Base-by-base conservation (phyloP, 2,797 vertebrate genomes). In the Salarias fasciatus region DNA sequence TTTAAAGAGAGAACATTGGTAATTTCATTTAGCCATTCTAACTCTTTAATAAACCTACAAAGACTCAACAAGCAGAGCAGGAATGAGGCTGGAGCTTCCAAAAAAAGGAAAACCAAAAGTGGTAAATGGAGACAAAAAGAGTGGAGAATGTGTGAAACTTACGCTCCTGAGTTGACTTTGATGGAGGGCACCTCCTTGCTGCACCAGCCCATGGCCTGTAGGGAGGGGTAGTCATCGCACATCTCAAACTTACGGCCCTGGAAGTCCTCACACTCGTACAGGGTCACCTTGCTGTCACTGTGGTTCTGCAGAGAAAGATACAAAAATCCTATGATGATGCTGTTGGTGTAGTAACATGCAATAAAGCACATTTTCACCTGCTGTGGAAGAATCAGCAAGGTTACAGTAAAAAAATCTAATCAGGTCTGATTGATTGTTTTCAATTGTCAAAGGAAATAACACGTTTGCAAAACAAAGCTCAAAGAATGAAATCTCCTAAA, bases 181-280 rank as follows among this genome's bases (percentile, higher is more conserved):
- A 99, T 93, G 44, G 96, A 98, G 43, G 95, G 94, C 60, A 98
- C 96, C 73, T 97, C 95, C 87, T 98, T 98, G 93, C 91, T 96
- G 89, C 94, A 93, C 97, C 97, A 99, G 67, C 96, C 96, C 96
- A 98, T 98, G 84, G 96, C 96, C 89, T 98, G 95, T 81, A 98
- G 92, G 2, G 97, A 98, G 58, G 96, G 96, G 85, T 96, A 98
- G 89, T 99, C 96, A 5, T 99, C 96, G 1, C 91, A 96, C 80
- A 99, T 91, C 90, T 99, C 97, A 69, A 96, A 97, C 85, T 95
- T 98, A 85, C 93, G 94, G 51, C 96, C 96, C 88, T 97, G 95
- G 92, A 99, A 98, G 89, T 97, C 96, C 86, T 98, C 96, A 8
- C 91, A 93, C 72, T 98, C 96, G 2, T 95, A 98, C 67, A 98